Evolutionary conservation across 1,140 invertebrate genomes (phyloP).

Genomic region (Xylocopa sonorina): DNA sequence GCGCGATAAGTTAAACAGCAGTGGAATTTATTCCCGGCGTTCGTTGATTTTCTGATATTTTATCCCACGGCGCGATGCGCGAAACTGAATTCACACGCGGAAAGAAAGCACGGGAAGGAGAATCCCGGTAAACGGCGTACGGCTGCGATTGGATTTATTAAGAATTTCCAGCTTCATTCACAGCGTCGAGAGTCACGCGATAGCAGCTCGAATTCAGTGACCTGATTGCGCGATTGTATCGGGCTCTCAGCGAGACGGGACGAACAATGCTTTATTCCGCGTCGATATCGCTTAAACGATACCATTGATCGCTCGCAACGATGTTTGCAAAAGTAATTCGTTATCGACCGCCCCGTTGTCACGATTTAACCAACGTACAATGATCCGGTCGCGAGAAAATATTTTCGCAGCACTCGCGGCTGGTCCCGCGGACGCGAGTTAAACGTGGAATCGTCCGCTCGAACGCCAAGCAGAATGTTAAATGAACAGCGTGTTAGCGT

Average conservation of each 20-base stretch:
- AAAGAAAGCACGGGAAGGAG: no score
- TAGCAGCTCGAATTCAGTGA: slow-evolving; percentile 8
- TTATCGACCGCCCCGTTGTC: background rate
- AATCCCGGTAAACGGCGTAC: background rate
- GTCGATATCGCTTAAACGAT: background rate
- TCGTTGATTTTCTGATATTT: no score
- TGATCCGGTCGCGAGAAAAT: no score
- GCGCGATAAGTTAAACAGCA: no score
- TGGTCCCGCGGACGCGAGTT: no score
- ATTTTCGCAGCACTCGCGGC: no score
- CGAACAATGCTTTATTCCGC: background rate
- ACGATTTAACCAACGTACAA: background rate
- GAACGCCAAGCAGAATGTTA: background rate
- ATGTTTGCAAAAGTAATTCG: background rate
- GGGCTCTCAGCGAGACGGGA: slow-evolving; percentile 3
- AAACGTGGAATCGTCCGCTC: background rate
- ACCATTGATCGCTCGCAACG: background rate
- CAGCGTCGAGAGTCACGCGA: background rate
- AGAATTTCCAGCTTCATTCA: slow-evolving; percentile 20
- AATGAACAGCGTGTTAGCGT: background rate
- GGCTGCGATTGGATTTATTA: background rate
- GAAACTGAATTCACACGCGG: no score
- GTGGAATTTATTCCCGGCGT: no score
- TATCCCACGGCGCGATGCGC: no score
- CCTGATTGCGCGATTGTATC: slow-evolving; percentile 34